A percentile compares a stretch with the other conserved stretches of the same genome.
Conservation (phyloP, 2,888 invertebrate genomes). For the Drosophila quinaria region DNA sequence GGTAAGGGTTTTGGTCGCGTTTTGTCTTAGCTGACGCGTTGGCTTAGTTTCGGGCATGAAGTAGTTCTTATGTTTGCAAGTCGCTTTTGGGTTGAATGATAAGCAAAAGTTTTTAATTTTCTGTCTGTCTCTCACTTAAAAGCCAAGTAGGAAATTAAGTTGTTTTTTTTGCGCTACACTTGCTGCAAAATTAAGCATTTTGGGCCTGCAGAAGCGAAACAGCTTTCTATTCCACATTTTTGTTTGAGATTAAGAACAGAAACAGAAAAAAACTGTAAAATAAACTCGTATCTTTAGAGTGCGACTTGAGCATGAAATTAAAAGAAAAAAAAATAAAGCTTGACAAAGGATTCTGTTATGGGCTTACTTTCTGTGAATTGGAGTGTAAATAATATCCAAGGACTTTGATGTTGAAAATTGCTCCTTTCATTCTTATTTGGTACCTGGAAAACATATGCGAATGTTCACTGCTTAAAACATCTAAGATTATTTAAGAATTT, state of each 20-base stretch:
- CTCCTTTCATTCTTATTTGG: neutral
- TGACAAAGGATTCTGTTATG: slow-evolving; percentile 16
- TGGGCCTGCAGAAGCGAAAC: neutral
- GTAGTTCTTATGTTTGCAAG: slow-evolving; percentile 19
- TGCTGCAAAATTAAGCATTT: slow-evolving; percentile 22
- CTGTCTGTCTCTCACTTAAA: slow-evolving; percentile 53
- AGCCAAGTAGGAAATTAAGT: slow-evolving; percentile 58
- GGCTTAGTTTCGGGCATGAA: slow-evolving; percentile 13
- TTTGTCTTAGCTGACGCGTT: slow-evolving; percentile 36
- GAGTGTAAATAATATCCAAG: slow-evolving; percentile 22
- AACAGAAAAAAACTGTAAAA: neutral
- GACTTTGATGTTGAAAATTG: slow-evolving; percentile 23
- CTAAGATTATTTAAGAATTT: neutral
- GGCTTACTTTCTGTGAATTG: neutral
- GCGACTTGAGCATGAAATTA: slow-evolving; percentile 11
- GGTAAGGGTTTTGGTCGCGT: slow-evolving; percentile 43
- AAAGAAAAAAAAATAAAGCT: slow-evolving; percentile 17
- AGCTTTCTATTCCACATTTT: slow-evolving; percentile 7
- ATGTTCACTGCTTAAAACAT: neutral
- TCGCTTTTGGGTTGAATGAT: slow-evolving; percentile 67
- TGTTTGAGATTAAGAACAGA: slow-evolving; percentile 5
- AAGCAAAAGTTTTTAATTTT: slow-evolving; percentile 70
- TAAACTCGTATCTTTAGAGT: slow-evolving; percentile 8
- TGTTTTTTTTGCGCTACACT: slow-evolving; percentile 16
- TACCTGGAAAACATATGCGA: slow-evolving; percentile 12